Base-by-base conservation (phyloP, 1,140 invertebrate genomes). In the Bombus pascuorum region DNA sequence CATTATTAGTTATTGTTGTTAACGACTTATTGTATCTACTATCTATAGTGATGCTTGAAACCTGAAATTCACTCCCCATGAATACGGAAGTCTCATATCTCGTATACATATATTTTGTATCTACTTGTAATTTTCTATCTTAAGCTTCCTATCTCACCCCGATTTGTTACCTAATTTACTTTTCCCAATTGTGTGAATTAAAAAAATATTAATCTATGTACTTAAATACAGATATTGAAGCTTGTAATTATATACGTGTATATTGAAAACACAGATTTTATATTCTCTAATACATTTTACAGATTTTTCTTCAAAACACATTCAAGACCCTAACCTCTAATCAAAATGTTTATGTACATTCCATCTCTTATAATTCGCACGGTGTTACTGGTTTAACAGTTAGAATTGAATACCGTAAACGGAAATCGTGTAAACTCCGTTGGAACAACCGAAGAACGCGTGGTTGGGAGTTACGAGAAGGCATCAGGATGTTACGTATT, bases 351-450 rank as follows among this genome's bases (percentile, higher is more conserved):
- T 68, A 81, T 85, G 22, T 85, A 85, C 62, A 85, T 44, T 75
- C 37, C 22, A 34, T 65, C 65, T 32, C 13, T 78, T 47, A 5
- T 70, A 2, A 77, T 79, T 39, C 34, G n/a, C 22, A 3, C 10
- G 22, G 4, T 12, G 59, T 28, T 37, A 10, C 1, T 42, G 65
- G 22, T 47, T 70, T 77, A 70, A 78, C 73, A 39, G 77, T 81
- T 71, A 57, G 70, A 42, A 22, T 32, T 34, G 15, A 13, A 22
- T 70, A 53, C 34, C 34, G 84, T 85, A 70, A 75, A 76, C 53
- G 83, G 42, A 77, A 85, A 68, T 65, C 77, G 76, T 62, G 74
- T 44, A 73, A 82, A 68, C 68, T 37, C 39, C 62, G 37, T 37
- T 71, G 32, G n/a, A 74, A 76, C 22, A 42, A n/a, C 78, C 37